These are phyloP conservation scores for Catharus minimus DNA, from an alignment of 2,113 vertebrate species.

Conservation along the genomic window DNA sequence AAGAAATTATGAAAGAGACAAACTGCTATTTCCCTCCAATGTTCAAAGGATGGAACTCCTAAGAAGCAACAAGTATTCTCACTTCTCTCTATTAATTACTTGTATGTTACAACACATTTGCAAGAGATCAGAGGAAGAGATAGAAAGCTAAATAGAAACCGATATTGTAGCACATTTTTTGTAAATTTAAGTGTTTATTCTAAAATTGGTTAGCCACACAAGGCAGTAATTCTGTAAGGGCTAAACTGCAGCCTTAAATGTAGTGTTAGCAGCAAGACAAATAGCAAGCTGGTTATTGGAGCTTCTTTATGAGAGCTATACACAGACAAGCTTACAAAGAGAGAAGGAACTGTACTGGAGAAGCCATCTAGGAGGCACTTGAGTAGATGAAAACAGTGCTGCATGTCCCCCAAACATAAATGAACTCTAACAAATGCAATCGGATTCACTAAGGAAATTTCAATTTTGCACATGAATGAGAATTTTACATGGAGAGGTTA, in stretches of 20 bases:
- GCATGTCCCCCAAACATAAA: background rate
- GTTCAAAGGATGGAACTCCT: background rate
- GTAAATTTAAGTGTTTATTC: background rate
- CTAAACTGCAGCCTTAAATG: background rate
- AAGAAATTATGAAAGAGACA: background rate
- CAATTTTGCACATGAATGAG: background rate
- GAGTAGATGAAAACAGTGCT: background rate
- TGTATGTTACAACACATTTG: accelerated
- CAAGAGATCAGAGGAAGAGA: background rate
- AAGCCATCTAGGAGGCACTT: background rate
- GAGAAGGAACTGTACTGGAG: background rate
- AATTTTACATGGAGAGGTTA: background rate
- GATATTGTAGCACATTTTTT: background rate
- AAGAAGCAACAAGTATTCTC: background rate
- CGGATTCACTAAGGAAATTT: background rate
- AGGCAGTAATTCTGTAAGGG: background rate
- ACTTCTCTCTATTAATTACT: background rate
- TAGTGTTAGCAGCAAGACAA: background rate
- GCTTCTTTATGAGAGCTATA: background rate
- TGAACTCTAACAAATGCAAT: background rate
- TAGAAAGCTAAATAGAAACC: background rate
- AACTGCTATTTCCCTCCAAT: background rate
- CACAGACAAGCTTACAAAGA: background rate
- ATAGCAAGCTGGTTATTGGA: background rate
- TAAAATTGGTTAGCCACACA: background rate